Evolutionary conservation across 1,140 invertebrate species (phyloP), one percentile per base, ranked within the genome.

Genomic region (Charaxes varanes): DNA sequence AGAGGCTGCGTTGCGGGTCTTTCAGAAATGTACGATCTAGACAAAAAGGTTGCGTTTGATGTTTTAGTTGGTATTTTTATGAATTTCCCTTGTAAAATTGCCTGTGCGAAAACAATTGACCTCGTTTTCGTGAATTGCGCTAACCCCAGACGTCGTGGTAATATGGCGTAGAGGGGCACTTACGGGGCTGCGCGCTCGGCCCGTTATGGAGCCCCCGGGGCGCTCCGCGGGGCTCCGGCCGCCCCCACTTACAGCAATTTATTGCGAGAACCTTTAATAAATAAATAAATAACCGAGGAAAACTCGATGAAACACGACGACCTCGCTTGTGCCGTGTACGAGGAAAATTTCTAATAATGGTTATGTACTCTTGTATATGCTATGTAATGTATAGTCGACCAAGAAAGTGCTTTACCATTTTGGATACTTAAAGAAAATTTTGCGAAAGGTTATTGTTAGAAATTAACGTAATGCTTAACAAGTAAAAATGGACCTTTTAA

Each of bases 231-330:
- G 76, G 33, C 58, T 57, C 59, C 69, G 34, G 57, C 68, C 71
- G 62, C 72, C 72, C 72, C 72, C 76, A 80, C 74, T 79, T 80
- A 77, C 73, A 71, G 62, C 72, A 77, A 80, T 80, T 80, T 80
- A 80, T 80, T 69, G 61, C 59, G 45, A 55, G 64, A 65, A 63
- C 70, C 76, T 70, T 78, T 76, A 77, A 77, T 80, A 80, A 80
- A 79, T 73, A 76, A 72, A 77, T 79, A 74, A 80, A 80, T 76
- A 80, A 72, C 65, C 62, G 55, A 66, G 62, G 76, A 80, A 76
- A 77, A 80, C 77, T 80, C 72, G 67, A 76, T 80, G 67, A 77
- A 71, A 73, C 62, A 74, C 55, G 65, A 55, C 57, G 45, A 42
- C 43, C 54, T 54, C 61, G 62, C 59, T 28, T 26, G 21, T 13